Conservation (phyloP, 2,888 invertebrate genomes). For the Subacronicta megacephala region DNA sequence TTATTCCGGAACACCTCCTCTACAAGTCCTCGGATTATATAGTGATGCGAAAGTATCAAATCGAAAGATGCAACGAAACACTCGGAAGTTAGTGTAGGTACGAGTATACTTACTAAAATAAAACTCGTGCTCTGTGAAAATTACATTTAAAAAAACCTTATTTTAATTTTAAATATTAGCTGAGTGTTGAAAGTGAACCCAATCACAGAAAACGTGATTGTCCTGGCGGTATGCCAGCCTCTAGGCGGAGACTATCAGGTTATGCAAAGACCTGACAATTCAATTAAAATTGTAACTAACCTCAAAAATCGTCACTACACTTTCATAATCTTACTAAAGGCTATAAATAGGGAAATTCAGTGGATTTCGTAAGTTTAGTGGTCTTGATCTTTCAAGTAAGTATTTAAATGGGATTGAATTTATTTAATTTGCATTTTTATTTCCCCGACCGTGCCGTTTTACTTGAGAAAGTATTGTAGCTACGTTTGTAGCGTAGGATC, state of each 20-base stretch:
- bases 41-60: too few species aligned
- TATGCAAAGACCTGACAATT: slow-evolving; percentile 44
- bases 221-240: slow-evolving; percentile 64
- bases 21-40: too few species aligned
- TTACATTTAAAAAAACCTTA: slow-evolving; percentile 9
- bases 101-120: too few species aligned
- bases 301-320: slow-evolving; percentile 27
- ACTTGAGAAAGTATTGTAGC: slow-evolving; percentile 31
- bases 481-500: slow-evolving; percentile 12
- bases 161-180: slow-evolving; percentile 40
- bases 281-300: slow-evolving; percentile 41
- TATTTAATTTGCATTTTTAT: slow-evolving; percentile 43
- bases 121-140: not conserved
- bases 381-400: slow-evolving; percentile 33
- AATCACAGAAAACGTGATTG: slow-evolving; percentile 62
- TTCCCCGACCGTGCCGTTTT: slow-evolving; percentile 29
- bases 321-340: slow-evolving; percentile 24
- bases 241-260: slow-evolving; percentile 23
- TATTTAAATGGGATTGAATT: slow-evolving; percentile 35
- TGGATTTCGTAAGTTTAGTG: slow-evolving; percentile 12
- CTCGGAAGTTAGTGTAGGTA: too few species aligned
- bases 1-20: too few species aligned
- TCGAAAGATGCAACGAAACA: too few species aligned
- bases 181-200: slow-evolving; percentile 53
- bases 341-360: slow-evolving; percentile 1